Base-by-base conservation (phyloP, 2,888 invertebrate genomes). In the Lithosia quadra region DNA sequence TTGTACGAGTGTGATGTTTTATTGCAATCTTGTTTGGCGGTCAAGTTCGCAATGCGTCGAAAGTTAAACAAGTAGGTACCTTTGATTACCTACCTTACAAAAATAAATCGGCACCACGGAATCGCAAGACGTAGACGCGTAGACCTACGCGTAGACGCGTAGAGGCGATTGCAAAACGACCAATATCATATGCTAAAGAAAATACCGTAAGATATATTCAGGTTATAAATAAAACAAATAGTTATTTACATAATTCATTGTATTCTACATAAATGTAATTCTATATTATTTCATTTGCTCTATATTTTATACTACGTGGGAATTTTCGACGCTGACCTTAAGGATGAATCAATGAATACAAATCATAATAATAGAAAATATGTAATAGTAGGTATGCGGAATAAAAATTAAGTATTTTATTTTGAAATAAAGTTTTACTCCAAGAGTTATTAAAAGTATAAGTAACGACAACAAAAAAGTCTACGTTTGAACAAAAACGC, bases 1-100 rank as follows among this genome's bases (percentile, higher is more conserved):
- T 92, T 92, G 92, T 91, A 90, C 87, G 92, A 92, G 87, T 91
- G 85, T 91, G 92, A 93, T 91, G 91, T 88, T 91, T 93, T 94
- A 94, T 92, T 91, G 90, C 89, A 88, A 89, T 91, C 90, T 91
- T 88, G 87, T 90, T 93, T 91, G 92, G 87, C 91, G 94, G 94
- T 94, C 94, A 95, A 94, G 94, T 94, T 94, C 93, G 86, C 83
- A 80, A 82, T 84, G 85, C 83, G 84, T 87, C 82, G 90, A 92
- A 92, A 92, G 90, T 91, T 91, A 85, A 81, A 87, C 84, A 18
- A 63, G 33, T n/a, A n/a, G n/a, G n/a, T 21, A 18, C 62, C 43
- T 62, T 62, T 57, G 33, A 67, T 49, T 39, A 86, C 87, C 85
- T 87, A n/a, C n/a, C n/a, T 84, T 84, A n/a, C n/a, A n/a, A 86